Percentiles rank a stretch among this genome's conserved stretches.
Evolutionary conservation across 2,113 vertebrate species (phyloP).

Genomic region (Hemiprocne comata): DNA sequence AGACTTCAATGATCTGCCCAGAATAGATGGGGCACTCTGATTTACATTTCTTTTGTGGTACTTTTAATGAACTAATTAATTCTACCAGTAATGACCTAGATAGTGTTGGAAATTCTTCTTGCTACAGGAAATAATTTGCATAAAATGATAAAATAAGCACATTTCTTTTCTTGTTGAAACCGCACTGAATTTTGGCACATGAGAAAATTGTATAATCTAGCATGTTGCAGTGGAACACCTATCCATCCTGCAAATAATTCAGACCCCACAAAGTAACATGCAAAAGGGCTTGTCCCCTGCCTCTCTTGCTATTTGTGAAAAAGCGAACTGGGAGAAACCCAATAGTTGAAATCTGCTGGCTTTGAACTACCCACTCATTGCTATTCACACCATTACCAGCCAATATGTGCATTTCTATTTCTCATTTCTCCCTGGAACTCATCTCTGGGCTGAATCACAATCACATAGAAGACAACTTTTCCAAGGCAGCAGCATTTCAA

Average conservation of each 20-base stretch:
- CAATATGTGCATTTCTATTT: slow-evolving; percentile 36
- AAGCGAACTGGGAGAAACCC: slow-evolving; percentile 5
- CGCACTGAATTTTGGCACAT: background rate
- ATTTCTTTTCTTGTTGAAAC: background rate
- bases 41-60: slow-evolving; percentile 24
- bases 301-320: background rate
- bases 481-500: slow-evolving; percentile 29
- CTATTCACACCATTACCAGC: slow-evolving; percentile 27
- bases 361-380: slow-evolving; percentile 43
- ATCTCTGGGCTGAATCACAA: slow-evolving; percentile 43
- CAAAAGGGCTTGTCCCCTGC: background rate
- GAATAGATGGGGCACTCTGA: background rate
- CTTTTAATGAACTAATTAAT: slow-evolving; percentile 4
- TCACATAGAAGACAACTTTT: slow-evolving; percentile 52
- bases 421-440: slow-evolving; percentile 39
- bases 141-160: background rate
- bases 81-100: slow-evolving; percentile 18
- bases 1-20: background rate
- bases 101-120: slow-evolving; percentile 12
- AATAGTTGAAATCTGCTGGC: slow-evolving; percentile 15
- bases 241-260: background rate
- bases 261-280: background rate
- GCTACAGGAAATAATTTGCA: slow-evolving; percentile 2
- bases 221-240: background rate
- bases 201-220: background rate